Percentiles rank a stretch among this genome's conserved stretches.
Conservation (phyloP, 2,888 invertebrate species). For the Drosophila acutilabella region DNA sequence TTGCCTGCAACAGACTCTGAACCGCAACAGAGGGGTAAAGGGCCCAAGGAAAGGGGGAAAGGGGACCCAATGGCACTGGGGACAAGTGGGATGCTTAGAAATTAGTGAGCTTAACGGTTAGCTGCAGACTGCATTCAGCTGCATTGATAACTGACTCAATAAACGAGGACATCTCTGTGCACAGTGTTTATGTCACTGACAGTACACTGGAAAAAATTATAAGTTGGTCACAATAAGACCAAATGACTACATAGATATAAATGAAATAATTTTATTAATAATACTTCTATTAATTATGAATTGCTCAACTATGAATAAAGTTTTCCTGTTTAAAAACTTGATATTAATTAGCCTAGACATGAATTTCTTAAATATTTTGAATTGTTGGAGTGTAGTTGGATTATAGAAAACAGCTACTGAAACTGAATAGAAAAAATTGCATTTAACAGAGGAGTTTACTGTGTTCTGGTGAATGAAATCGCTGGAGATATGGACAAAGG, state of each 20-base stretch:
- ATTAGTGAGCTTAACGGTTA: slow-evolving; percentile 66
- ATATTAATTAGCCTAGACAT: too few species aligned
- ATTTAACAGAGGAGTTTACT: slow-evolving; percentile 57
- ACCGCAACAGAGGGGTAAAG: not conserved
- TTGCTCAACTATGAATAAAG: too few species aligned
- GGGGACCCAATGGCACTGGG: not conserved
- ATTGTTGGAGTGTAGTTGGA: not conserved
- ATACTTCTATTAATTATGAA: too few species aligned
- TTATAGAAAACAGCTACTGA: slow-evolving; percentile 12
- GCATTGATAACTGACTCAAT: slow-evolving; percentile 56
- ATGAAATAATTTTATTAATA: too few species aligned
- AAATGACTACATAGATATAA: too few species aligned
- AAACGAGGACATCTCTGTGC: slow-evolving; percentile 17
- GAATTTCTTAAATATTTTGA: too few species aligned
- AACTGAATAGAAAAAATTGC: slow-evolving; percentile 53
- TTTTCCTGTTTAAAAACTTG: too few species aligned
- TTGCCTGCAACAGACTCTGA: slow-evolving; percentile 14
- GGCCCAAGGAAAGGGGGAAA: not conserved
- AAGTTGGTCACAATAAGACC: not conserved
- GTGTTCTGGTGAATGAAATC: not conserved
- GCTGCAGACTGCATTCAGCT: slow-evolving; percentile 33
- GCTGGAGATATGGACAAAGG: slow-evolving; percentile 1
- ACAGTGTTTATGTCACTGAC: slow-evolving; percentile 9
- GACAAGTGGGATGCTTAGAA: slow-evolving; percentile 41
- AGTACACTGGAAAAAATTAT: not conserved